phyloP scores from a whole-genome alignment of 2,888 invertebrate species.

The Tetrapedia diversipes region DNA sequence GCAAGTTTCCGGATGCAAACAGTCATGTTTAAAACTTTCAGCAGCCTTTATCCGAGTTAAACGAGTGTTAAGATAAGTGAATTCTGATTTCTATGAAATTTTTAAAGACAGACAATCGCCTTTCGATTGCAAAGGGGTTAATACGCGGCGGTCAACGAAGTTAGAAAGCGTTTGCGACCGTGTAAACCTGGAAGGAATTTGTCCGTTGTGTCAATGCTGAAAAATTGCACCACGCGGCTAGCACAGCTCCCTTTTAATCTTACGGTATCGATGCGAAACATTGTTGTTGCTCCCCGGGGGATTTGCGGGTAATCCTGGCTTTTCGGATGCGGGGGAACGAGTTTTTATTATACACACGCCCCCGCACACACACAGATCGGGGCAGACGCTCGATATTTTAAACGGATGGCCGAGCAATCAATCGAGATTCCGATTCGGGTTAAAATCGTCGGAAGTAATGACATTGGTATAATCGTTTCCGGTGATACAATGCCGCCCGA shows the following conservation, averaged over 20 bases:
- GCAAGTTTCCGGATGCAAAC: too few species aligned
- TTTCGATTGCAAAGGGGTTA: too few species aligned
- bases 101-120: too few species aligned
- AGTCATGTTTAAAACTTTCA: too few species aligned
- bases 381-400: constrained; percentile 28
- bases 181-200: constrained; percentile 4
- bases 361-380: background rate
- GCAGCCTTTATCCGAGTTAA: too few species aligned
- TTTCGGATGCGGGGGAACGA: background rate
- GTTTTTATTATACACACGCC: constrained; percentile 28
- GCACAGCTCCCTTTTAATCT: constrained; percentile 15
- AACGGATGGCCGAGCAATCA: constrained; percentile 23
- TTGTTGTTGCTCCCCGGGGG: constrained; percentile 18
- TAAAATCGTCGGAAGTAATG: constrained; percentile 26
- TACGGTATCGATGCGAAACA: constrained; percentile 16
- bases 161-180: constrained; percentile 11
- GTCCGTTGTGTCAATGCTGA: constrained; percentile 24
- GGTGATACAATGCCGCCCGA: background rate
- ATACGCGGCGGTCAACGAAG: too few species aligned
- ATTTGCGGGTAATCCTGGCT: constrained; percentile 39
- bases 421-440: constrained; percentile 13
- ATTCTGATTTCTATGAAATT: too few species aligned
- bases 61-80: too few species aligned
- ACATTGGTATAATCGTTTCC: constrained; percentile 17
- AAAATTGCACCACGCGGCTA: constrained; percentile 17